Evolutionary conservation across 2,888 invertebrate genomes (phyloP), one percentile per base, ranked within the genome.

Genomic region (Mythimna vitellina): DNA sequence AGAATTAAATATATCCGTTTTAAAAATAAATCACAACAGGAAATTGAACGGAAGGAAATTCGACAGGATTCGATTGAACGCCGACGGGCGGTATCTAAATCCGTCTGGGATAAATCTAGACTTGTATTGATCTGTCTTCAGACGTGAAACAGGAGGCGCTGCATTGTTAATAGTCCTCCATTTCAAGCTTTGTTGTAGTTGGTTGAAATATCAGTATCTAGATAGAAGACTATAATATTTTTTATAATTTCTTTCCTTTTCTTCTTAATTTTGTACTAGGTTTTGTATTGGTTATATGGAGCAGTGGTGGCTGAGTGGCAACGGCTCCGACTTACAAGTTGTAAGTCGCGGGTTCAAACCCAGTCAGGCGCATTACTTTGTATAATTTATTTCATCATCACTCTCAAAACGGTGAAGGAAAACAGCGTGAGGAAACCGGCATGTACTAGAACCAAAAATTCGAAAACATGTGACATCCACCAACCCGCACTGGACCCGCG

Each of bases 51-150:
- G 49, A 20, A 32, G 60, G 35, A 29, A 78, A 61, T 62, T 64
- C 53, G 17, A 29, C 62, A 10, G 42, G 22, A 54, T 64, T 65
- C 17, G 29, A 35, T 61, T 53, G 49, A 35, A 53, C 53, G 17
- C 32, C 7, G 5, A 17, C 35, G 22, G 42, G 8, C 46, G 29
- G 62, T 56, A 12, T 63, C 63, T 51, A 80, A 75, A 69, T 78
- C n/a, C n/a, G 51, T 61, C 51, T 58, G 58, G 29, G 14, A 17
- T 76, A 69, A 51, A 80, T 75, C 62, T 54, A 65, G 69, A 32
- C 46, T 14, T 35, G 46, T 57, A 73, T 79, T 25, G 78, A 78
- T 66, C 49, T 42, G 32, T 42, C 42, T 65, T 61, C n/a, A 38
- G 29, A 22, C 29, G 38, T 20, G 42, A 58, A 73, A 8, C 6